A percentile compares a stretch with the other conserved stretches of the same genome.
These are phyloP conservation scores for Allygus modestus DNA, from an alignment of 2,888 invertebrate genomes.

Conservation along the genomic window DNA sequence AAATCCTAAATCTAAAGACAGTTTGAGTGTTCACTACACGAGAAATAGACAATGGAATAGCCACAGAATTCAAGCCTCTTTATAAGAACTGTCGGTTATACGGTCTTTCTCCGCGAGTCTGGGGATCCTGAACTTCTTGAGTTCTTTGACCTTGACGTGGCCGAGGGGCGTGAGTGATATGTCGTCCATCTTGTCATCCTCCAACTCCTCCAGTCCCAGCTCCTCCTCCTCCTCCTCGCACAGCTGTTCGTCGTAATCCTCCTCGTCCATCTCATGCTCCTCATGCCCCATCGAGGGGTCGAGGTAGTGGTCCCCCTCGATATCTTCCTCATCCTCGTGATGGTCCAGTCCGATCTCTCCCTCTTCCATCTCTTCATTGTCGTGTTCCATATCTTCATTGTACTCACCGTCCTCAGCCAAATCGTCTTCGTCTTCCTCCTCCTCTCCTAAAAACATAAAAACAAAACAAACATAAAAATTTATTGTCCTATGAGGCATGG, in stretches of 20 bases:
- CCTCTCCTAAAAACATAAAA: conserved; percentile 17
- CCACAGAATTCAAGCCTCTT: background rate
- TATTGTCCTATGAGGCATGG: no score
- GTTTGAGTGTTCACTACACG: background rate
- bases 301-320: background rate
- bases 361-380: conserved; percentile 77
- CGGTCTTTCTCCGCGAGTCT: conserved; percentile 37
- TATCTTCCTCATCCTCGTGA: conserved; percentile 42
- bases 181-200: conserved; percentile 46
- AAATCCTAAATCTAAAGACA: conserved; percentile 21
- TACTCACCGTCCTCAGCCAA: conserved; percentile 29
- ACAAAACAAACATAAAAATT: background rate
- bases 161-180: conserved; percentile 1
- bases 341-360: conserved; percentile 72
- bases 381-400: conserved; percentile 74
- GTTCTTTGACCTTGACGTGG: background rate
- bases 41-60: conserved; percentile 17
- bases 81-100: background rate
- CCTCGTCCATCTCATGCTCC: conserved; percentile 72
- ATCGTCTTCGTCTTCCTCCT: conserved; percentile 53
- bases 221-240: conserved; percentile 12
- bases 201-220: background rate
- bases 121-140: conserved; percentile 29
- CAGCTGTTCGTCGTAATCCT: conserved; percentile 74
- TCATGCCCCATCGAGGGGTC: conserved; percentile 3